Percentiles rank a stretch among this genome's conserved stretches.
phyloP scores from a whole-genome alignment of 1,140 invertebrate species.

The Saxidomus purpurata region DNA sequence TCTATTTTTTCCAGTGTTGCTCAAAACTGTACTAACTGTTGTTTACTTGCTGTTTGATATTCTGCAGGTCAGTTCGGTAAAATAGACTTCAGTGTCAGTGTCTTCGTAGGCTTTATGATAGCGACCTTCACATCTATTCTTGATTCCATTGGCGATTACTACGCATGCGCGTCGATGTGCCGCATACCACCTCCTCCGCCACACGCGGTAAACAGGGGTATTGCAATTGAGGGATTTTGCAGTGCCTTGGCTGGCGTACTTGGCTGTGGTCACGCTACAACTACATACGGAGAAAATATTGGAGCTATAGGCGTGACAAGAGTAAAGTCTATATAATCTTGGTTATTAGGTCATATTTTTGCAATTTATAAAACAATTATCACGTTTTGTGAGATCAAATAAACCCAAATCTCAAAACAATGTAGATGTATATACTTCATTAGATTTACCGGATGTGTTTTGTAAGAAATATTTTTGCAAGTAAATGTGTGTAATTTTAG shows the following conservation, averaged over 20 bases:
- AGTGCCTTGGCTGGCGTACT: slow-evolving; percentile 93
- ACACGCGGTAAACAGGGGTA: slow-evolving; percentile 88
- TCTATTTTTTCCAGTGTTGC: too few species aligned
- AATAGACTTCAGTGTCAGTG: slow-evolving; percentile 70
- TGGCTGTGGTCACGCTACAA: slow-evolving; percentile 94
- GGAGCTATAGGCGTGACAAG: slow-evolving; percentile 92
- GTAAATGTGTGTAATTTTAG: too few species aligned
- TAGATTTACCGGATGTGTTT: too few species aligned
- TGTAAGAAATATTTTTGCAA: too few species aligned
- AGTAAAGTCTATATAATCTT: slow-evolving; percentile 78
- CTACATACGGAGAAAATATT: slow-evolving; percentile 94
- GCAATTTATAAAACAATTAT: too few species aligned
- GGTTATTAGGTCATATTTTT: too few species aligned
- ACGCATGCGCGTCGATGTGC: slow-evolving; percentile 78
- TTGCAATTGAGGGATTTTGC: slow-evolving; percentile 94
- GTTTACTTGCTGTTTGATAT: background rate
- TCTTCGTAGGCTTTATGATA: slow-evolving; percentile 76
- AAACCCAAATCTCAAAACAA: too few species aligned
- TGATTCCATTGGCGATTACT: slow-evolving; percentile 82
- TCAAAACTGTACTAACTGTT: too few species aligned
- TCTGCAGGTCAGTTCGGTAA: slow-evolving; percentile 77
- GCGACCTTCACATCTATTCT: slow-evolving; percentile 76
- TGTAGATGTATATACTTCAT: too few species aligned
- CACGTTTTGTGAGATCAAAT: too few species aligned
- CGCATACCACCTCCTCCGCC: slow-evolving; percentile 73